A percentile compares a stretch with the other conserved stretches of the same genome.
These are phyloP conservation scores for Helicoverpa armigera DNA, from an alignment of 1,140 invertebrate species.

Conservation along the genomic window DNA sequence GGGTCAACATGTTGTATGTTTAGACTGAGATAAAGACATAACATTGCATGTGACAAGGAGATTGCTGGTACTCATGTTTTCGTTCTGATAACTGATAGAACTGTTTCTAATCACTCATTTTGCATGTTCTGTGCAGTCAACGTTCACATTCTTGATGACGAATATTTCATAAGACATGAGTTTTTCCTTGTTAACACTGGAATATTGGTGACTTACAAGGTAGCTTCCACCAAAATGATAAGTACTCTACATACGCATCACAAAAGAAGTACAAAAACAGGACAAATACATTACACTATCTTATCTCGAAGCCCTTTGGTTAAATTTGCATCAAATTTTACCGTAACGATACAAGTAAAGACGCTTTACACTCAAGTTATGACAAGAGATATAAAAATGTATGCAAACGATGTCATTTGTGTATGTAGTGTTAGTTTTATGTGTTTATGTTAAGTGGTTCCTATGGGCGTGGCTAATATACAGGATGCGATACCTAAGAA, in stretches of 20 bases:
- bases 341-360: constrained; percentile 27
- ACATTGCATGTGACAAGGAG: constrained; percentile 12
- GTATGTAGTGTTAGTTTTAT: constrained; percentile 20
- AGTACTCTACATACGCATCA: neutral
- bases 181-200: too few species aligned
- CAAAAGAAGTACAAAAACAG: constrained; percentile 12
- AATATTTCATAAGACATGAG: neutral
- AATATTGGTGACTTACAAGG: neutral
- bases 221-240: neutral
- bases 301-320: constrained; percentile 41
- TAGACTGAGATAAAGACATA: constrained; percentile 19
- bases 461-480: constrained; percentile 20
- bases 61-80: neutral
- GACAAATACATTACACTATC: constrained; percentile 38
- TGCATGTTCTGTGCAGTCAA: neutral
- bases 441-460: constrained; percentile 14
- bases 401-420: constrained; percentile 41
- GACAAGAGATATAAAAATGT: constrained; percentile 43
- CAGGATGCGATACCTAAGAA: neutral
- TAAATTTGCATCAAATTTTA: constrained; percentile 43
- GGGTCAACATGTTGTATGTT: constrained; percentile 23
- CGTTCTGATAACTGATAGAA: neutral
- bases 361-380: constrained; percentile 42
- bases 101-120: neutral
- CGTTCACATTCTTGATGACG: too few species aligned